Evolutionary conservation across 2,113 vertebrate species (phyloP).

Genomic region (Holacanthus passer): DNA sequence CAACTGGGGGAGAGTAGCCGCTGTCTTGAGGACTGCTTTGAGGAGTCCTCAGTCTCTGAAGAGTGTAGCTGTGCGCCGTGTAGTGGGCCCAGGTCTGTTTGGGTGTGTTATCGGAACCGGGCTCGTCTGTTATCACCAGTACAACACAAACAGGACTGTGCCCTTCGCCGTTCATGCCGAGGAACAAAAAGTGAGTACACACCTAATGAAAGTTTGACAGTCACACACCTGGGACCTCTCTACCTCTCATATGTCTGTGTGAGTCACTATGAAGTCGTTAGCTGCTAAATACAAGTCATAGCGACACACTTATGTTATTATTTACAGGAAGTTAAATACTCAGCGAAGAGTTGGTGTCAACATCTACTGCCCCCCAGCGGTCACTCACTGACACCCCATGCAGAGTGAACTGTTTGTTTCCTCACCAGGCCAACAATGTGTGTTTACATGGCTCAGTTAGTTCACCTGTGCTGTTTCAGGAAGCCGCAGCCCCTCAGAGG

Average conservation of each 20-base stretch:
- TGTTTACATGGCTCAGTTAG: no score
- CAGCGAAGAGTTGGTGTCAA: neutral
- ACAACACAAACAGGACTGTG: conserved; percentile 25
- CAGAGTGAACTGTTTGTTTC: neutral
- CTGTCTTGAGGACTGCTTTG: conserved; percentile 19
- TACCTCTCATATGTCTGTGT: accelerated
- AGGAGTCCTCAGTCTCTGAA: conserved; percentile 27
- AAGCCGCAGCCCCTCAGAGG: conserved; percentile 18
- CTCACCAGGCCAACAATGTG: neutral
- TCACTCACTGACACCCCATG: neutral
- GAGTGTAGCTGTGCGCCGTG: neutral
- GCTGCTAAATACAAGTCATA: neutral
- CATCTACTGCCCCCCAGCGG: conserved; percentile 11
- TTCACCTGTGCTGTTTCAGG: conserved; percentile 38
- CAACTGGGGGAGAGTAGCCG: conserved; percentile 52
- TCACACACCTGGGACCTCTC: accelerated
- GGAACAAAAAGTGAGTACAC: conserved; percentile 63
- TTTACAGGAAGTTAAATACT: neutral
- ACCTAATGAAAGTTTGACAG: neutral
- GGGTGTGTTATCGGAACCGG: conserved; percentile 61
- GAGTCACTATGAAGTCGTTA: accelerated
- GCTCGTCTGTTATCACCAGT: conserved; percentile 36
- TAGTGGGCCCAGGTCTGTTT: conserved; percentile 23
- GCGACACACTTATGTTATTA: neutral
- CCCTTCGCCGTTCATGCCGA: conserved; percentile 65